Evolutionary conservation across 2,888 invertebrate species (phyloP).

Genomic region (Aspidiotus rigidus): DNA sequence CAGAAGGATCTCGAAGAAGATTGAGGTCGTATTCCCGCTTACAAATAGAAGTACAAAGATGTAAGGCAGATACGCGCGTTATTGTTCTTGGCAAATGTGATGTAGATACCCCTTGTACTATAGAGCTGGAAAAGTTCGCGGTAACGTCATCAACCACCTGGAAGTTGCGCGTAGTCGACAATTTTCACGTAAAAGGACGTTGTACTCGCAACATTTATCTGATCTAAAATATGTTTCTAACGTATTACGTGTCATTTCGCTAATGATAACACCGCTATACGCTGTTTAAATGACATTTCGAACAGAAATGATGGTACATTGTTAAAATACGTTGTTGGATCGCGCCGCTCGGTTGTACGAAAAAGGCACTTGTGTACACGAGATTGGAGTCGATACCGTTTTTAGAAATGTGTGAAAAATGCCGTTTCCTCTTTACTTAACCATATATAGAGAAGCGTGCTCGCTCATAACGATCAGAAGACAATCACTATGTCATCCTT

Average conservation of each 20-base stretch:
- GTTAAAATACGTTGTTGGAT: slow-evolving; percentile 8
- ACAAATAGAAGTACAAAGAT: too few species aligned
- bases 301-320: slow-evolving; percentile 16
- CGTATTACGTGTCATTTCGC: slow-evolving; percentile 14
- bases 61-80: too few species aligned
- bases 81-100: too few species aligned
- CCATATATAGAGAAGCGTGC: slow-evolving; percentile 29
- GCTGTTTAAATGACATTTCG: slow-evolving; percentile 22
- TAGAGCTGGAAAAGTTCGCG: too few species aligned
- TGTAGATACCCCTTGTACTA: too few species aligned
- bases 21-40: too few species aligned
- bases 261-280: slow-evolving; percentile 10
- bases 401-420: slow-evolving; percentile 22
- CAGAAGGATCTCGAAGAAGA: too few species aligned
- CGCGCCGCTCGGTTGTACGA: slow-evolving; percentile 5
- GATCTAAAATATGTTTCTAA: neutral
- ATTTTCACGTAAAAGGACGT: too few species aligned
- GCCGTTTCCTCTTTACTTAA: slow-evolving; percentile 18
- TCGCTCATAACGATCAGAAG: slow-evolving; percentile 25
- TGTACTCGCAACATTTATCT: too few species aligned
- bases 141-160: too few species aligned
- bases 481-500: slow-evolving; percentile 27
- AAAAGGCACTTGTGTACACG: slow-evolving; percentile 9
- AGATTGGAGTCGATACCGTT: slow-evolving; percentile 20
- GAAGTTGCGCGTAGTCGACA: too few species aligned